Evolutionary conservation across 2,797 vertebrate species (phyloP).

Genomic region (Melanotaenia maccullochi): DNA sequence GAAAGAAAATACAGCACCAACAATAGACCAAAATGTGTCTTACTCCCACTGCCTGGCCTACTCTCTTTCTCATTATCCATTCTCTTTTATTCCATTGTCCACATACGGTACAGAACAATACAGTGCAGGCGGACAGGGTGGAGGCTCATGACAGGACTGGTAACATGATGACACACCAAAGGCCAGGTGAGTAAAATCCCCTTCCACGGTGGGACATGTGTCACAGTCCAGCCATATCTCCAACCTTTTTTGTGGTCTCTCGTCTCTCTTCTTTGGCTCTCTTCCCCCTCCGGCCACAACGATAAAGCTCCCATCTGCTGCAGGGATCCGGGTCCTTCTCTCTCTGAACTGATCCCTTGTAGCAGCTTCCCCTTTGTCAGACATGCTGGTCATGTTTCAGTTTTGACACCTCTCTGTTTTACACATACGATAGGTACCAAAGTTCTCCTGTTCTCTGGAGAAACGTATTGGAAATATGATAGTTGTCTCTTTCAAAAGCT

Average conservation of each 20-base stretch:
- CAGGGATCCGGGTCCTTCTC: constrained; percentile 62
- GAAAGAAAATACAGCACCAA: constrained; percentile 67
- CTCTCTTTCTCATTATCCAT: constrained; percentile 67
- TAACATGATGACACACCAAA: constrained; percentile 86
- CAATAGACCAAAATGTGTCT: constrained; percentile 70
- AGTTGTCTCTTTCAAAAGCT: constrained; percentile 52
- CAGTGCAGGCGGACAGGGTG: constrained; percentile 70
- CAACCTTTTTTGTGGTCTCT: constrained; percentile 79
- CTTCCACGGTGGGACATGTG: constrained; percentile 79
- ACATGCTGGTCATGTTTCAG: constrained; percentile 80
- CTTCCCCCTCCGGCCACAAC: constrained; percentile 65
- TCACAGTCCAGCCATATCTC: constrained; percentile 75
- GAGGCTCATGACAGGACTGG: constrained; percentile 73
- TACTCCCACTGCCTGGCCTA: constrained; percentile 64
- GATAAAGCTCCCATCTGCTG: constrained; percentile 82
- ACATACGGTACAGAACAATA: constrained; percentile 66
- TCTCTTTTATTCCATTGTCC: constrained; percentile 73
- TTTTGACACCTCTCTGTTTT: constrained; percentile 81
- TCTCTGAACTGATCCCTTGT: constrained; percentile 76
- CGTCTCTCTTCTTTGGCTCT: constrained; percentile 52
- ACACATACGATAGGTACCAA: constrained; percentile 70
- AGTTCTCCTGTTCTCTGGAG: constrained; percentile 71
- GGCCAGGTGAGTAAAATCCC: constrained; percentile 71
- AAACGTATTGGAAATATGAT: constrained; percentile 69
- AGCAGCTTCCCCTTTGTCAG: constrained; percentile 75